A percentile compares a stretch with the other conserved stretches of the same genome.
Conservation (phyloP, 2,888 invertebrate genomes). For the Venusia cambrica region DNA sequence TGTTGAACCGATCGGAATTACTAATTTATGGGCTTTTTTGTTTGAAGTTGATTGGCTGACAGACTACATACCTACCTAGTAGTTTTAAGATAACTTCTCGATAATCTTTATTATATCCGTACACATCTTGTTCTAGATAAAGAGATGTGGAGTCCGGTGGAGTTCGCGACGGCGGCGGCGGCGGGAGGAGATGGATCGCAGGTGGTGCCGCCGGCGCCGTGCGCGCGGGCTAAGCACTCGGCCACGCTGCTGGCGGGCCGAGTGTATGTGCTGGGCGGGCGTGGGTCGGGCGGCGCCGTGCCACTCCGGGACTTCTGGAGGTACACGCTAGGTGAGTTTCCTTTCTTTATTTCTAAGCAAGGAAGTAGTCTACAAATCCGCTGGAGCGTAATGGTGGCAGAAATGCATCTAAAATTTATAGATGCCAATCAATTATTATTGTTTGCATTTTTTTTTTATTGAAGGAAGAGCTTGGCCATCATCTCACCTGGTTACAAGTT, state of each 20-base stretch:
- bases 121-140: conserved; percentile 44
- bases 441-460: too few species aligned
- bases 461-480: too few species aligned
- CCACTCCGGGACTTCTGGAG: conserved; percentile 93
- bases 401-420: too few species aligned
- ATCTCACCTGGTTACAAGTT: too few species aligned
- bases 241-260: conserved; percentile 88
- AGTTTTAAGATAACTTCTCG: too few species aligned
- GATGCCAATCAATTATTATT: too few species aligned
- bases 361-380: too few species aligned
- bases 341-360: too few species aligned
- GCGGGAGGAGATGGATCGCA: conserved; percentile 32
- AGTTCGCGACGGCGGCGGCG: conserved; percentile 41
- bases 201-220: conserved; percentile 70
- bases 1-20: neutral
- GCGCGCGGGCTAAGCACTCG: conserved; percentile 89
- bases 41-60: too few species aligned
- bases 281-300: conserved; percentile 89
- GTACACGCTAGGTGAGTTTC: conserved; percentile 80
- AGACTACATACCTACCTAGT: too few species aligned
- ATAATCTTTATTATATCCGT: too few species aligned
- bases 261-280: conserved; percentile 91
- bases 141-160: conserved; percentile 68
- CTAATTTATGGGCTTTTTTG: neutral
- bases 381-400: too few species aligned